Evolutionary conservation across 2,797 vertebrate species (phyloP).

Genomic region (Coluber constrictor): DNA sequence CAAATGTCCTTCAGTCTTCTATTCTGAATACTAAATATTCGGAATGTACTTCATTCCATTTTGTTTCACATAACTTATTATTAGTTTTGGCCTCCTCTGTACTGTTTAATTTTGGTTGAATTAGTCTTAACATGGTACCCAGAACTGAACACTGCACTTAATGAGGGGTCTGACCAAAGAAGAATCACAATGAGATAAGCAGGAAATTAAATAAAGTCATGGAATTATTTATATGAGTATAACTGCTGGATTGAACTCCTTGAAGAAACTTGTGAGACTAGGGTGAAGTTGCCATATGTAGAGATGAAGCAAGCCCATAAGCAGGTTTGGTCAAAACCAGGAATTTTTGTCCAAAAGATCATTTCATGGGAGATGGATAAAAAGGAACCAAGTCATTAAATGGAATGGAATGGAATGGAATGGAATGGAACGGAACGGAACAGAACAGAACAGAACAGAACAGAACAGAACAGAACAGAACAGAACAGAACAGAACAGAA

Average conservation of each 20-base stretch:
- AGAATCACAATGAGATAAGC: background rate
- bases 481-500: too few relatives aligned
- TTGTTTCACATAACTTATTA: background rate
- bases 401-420: too few relatives aligned
- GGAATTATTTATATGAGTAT: background rate
- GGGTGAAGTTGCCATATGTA: background rate
- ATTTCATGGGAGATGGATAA: background rate
- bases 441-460: too few relatives aligned
- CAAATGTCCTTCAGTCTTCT: background rate
- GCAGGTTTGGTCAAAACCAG: too few relatives aligned
- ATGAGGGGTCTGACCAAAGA: background rate
- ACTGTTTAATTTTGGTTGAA: background rate
- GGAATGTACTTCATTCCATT: background rate
- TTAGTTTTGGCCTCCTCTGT: background rate
- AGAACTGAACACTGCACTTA: background rate
- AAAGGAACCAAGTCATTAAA: background rate
- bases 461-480: too few relatives aligned
- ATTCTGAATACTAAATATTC: background rate
- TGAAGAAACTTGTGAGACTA: background rate
- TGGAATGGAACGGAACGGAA: too few relatives aligned
- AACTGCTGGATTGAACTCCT: background rate
- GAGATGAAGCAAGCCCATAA: background rate
- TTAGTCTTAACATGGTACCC: background rate
- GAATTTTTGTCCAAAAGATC: background rate
- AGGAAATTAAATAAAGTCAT: background rate